Percentiles rank a stretch among this genome's conserved stretches.
Conservation (phyloP, 2,797 vertebrate genomes). For the Uromys caudimaculatus region DNA sequence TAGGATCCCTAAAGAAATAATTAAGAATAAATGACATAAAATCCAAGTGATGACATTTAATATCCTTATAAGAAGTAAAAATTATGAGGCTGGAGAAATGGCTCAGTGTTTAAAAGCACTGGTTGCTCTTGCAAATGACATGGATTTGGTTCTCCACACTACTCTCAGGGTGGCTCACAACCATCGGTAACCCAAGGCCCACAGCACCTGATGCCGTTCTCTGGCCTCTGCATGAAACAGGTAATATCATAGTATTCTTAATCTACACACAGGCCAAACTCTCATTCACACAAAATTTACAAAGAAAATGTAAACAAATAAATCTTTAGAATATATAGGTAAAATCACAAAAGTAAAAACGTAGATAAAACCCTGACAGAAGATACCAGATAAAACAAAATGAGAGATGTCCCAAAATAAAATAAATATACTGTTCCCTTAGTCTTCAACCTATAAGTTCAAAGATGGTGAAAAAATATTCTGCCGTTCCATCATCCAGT, state of each 20-base stretch:
- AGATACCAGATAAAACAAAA: neutral
- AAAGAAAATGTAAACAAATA: neutral
- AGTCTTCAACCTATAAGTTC: neutral
- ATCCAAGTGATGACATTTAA: neutral
- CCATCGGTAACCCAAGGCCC: neutral
- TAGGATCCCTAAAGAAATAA: neutral
- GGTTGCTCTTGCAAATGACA: neutral
- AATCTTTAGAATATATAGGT: neutral
- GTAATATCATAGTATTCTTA: neutral
- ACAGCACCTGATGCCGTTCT: too few relatives aligned
- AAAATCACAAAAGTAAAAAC: neutral
- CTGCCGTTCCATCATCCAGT: neutral
- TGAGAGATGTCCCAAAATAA: neutral
- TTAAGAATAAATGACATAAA: neutral
- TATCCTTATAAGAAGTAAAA: neutral
- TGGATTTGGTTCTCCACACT: neutral
- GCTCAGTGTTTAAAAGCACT: neutral
- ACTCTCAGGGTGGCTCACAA: neutral
- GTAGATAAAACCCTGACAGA: neutral
- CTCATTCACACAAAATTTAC: neutral
- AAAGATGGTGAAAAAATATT: neutral
- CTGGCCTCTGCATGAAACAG: neutral
- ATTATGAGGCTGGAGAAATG: neutral
- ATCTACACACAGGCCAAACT: neutral
- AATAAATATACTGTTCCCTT: neutral